Evolutionary conservation across 2,797 vertebrate genomes (phyloP), one percentile per base, ranked within the genome.

Genomic region (Sus cebifrons): DNA sequence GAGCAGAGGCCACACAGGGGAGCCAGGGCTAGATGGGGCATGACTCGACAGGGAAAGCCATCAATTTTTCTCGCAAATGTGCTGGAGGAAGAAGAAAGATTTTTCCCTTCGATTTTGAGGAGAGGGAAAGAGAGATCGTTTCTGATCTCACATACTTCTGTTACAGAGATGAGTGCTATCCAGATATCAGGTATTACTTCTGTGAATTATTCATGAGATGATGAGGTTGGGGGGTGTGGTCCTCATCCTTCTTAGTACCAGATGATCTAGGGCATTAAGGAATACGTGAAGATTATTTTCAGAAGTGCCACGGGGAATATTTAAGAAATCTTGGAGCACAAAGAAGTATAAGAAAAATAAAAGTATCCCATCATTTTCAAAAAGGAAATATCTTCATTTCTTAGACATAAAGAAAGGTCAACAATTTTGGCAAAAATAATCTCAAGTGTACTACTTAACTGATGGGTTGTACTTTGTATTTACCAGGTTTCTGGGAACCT

Each of bases 231-330:
- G 20, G 56, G 20, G 83, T 16, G 6, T 65, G 15, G 44, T 6
- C 6, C 44, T 54, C 21, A 90, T 74, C 25, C 88, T 78, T 70
- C 36, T 82, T 64, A 65, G 54, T 75, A 79, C 17, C 2, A 79
- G n/a, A 52, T 79, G 54, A 86, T 84, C 67, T 95, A 15, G 15
- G 10, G 2, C 16, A 86, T 56, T 84, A 77, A 83, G 23, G 95
- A 89, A 68, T 81, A 49, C 13, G 81, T 85, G 13, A 77, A 91
- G 78, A 70, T 84, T 89, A 83, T 86, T 89, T 25, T 95, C 79
- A 93, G 15, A 79, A 5, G 23, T 13, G 58, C 2, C 17, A 52
- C 70, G 83, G 91, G 40, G 29, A 62, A 81, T 86, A 78, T 60
- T 77, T 78, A 70, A 85, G 65, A 82, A 54, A 77, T 67, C 32